Base-by-base conservation (phyloP, 2,888 invertebrate genomes). In the Latrodectus elegans region DNA sequence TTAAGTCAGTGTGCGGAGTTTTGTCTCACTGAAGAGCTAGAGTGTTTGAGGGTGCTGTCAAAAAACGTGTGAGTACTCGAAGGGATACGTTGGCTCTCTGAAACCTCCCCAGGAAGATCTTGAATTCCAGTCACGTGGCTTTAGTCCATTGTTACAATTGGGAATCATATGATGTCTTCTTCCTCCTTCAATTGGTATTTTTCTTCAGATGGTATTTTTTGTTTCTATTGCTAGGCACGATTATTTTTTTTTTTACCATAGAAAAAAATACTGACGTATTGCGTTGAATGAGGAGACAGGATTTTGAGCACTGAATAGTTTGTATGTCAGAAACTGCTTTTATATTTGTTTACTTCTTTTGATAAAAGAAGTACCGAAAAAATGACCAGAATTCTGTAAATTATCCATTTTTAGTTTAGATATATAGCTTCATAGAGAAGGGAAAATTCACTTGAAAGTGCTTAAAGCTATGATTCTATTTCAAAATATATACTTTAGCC, bases 71-170 rank as follows among this genome's bases (percentile, higher is more conserved):
- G 68, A 77, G 53, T 26, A 64, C 76, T 76, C 83, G 64, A 49
- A 22, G 75, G 74, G 60, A 70, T 49, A 60, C 26, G 52, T 75
- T 77, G 74, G 53, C 81, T 60, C 67, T 17, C 15, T 60, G 80
- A 72, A 51, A 22, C 51, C 71, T 68, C 52, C 52, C 71, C 14
- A 49, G 52, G 49, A 68, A 52, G 74, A 82, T 49, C 65, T 60
- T 67, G 75, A 70, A 85, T 80, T 67, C 85, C 60, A 85, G 79
- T 85, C 85, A 85, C 85, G 85, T 78, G 79, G 75, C 9, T 60
- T 22, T 22, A 70, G 85, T 75, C 85, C 70, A 75, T 85, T 85
- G 85, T 85, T 80, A 79, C 85, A 74, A 85, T 85, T 74, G 75
- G 74, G 70, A 85, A 85, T 70, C 79, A 84, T 84, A 73, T 53